Conservation (phyloP, 1,140 invertebrate genomes). For the Carposina sasakii region DNA sequence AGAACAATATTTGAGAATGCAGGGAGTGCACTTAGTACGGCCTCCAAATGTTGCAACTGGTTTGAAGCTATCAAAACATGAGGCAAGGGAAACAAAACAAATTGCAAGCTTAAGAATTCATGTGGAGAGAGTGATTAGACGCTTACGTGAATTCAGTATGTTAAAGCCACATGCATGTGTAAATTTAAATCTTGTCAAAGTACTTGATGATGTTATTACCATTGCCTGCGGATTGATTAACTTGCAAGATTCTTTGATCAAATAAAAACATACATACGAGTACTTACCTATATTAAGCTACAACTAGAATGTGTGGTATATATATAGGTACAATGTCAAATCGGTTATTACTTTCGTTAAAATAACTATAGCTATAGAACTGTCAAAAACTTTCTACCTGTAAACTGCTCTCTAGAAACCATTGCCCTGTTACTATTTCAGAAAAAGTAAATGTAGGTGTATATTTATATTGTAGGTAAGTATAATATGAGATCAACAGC, state of each 20-base stretch:
- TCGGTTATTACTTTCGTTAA: too few species aligned
- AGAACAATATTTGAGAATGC: conserved; percentile 24
- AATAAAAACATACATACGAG: conserved; percentile 28
- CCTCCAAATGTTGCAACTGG: conserved; percentile 48
- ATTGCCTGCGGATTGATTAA: conserved; percentile 37
- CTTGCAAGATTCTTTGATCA: conserved; percentile 37
- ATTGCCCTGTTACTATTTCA: too few species aligned
- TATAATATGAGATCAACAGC: too few species aligned
- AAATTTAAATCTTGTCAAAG: conserved; percentile 22
- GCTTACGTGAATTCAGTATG: conserved; percentile 33
- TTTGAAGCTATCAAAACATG: conserved; percentile 25
- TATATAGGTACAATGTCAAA: too few species aligned
- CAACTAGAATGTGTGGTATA: too few species aligned
- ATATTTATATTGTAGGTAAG: too few species aligned
- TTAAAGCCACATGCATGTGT: conserved; percentile 33
- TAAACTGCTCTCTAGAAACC: too few species aligned
- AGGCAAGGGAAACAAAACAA: conserved; percentile 36
- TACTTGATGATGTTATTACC: conserved; percentile 29
- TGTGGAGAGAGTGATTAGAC: conserved; percentile 35
- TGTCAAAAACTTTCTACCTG: too few species aligned
- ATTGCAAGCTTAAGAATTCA: conserved; percentile 40
- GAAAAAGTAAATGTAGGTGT: too few species aligned
- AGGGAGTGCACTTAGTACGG: conserved; percentile 37
- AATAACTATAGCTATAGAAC: too few species aligned
- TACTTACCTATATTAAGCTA: too few species aligned